These are phyloP conservation scores for Yponomeuta evonymella DNA, from an alignment of 2,888 invertebrate species.

Conservation along the genomic window DNA sequence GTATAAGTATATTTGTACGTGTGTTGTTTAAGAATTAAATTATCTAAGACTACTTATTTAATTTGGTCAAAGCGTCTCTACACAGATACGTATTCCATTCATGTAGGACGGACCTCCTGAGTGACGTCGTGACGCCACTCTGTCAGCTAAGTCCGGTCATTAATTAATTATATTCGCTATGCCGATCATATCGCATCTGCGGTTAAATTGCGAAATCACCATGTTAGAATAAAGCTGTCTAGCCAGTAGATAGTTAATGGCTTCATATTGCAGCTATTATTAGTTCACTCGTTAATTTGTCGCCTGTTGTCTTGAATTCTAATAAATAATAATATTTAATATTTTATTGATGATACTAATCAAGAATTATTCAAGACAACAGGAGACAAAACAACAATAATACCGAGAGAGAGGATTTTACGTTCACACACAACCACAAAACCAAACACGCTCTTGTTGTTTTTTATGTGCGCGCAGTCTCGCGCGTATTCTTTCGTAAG, in stretches of 20 bases:
- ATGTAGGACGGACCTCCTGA: slow-evolving; percentile 64
- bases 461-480: slow-evolving; percentile 39
- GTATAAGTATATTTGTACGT: too few species aligned
- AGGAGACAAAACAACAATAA: too few species aligned
- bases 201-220: neutral
- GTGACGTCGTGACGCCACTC: slow-evolving; percentile 48
- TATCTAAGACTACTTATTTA: neutral
- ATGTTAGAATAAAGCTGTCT: neutral
- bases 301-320: neutral
- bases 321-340: too few species aligned
- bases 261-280: neutral
- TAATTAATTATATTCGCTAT: slow-evolving; percentile 5
- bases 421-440: neutral
- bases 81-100: slow-evolving; percentile 36
- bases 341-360: too few species aligned
- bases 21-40: neutral
- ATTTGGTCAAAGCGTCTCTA: neutral
- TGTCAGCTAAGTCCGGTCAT: slow-evolving; percentile 9
- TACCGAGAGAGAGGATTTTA: neutral
- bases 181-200: neutral
- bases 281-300: neutral
- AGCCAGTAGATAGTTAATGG: neutral
- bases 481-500: slow-evolving; percentile 71
- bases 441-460: slow-evolving; percentile 8
- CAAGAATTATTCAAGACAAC: too few species aligned